Evolutionary conservation across 1,140 invertebrate species (phyloP).

Genomic region (Bilobella aurantiaca): DNA sequence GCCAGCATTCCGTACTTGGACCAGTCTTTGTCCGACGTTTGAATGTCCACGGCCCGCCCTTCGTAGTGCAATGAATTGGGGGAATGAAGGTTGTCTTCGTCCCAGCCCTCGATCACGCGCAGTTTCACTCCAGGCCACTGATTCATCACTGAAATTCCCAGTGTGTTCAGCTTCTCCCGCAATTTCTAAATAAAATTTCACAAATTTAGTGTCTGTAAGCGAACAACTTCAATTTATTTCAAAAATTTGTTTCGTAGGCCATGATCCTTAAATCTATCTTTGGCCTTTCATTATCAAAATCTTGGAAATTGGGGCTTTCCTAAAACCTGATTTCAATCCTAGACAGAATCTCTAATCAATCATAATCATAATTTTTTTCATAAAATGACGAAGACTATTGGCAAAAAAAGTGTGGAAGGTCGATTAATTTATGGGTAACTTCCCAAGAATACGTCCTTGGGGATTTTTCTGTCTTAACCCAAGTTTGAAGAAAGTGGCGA

Average conservation of each 20-base stretch:
- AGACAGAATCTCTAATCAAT: no score
- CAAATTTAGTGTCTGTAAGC: not conserved
- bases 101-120: conserved; percentile 87
- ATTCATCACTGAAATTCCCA: conserved; percentile 95
- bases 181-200: no score
- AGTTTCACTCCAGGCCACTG: conserved; percentile 90
- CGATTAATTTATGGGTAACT: no score
- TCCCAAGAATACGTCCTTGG: no score
- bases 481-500: no score
- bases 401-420: no score
- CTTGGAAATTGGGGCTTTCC: not conserved
- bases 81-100: conserved; percentile 67
- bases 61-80: conserved; percentile 85
- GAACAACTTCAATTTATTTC: not conserved
- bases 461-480: no score
- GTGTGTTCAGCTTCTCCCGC: conserved; percentile 77
- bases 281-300: not conserved
- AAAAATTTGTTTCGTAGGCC: not conserved
- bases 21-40: conserved; percentile 81
- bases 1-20: conserved; percentile 93
- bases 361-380: not conserved
- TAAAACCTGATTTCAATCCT: not conserved
- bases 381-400: not conserved
- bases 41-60: conserved; percentile 87
- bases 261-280: not conserved